Conservation (phyloP, 1,140 invertebrate genomes). For the Chironomus tepperi region DNA sequence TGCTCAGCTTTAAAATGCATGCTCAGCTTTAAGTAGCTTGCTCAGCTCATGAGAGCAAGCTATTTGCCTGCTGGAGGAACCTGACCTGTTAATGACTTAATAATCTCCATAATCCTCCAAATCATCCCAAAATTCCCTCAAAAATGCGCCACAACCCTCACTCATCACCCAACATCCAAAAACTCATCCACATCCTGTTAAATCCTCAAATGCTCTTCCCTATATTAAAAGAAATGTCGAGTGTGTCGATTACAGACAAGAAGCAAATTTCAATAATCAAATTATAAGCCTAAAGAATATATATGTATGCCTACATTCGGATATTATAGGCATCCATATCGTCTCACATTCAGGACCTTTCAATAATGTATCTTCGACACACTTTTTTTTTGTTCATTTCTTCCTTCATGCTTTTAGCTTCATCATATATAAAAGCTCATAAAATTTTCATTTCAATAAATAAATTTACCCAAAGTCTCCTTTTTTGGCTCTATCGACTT, state of each 20-base stretch:
- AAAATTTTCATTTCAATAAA: constrained; percentile 15
- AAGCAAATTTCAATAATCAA: constrained; percentile 23
- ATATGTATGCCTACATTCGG: neutral
- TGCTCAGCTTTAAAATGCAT: no score
- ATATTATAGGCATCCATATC: neutral
- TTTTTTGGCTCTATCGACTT: neutral
- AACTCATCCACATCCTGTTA: no score
- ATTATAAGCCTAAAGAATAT: constrained; percentile 4
- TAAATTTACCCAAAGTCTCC: neutral
- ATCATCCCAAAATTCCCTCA: no score
- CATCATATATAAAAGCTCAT: neutral
- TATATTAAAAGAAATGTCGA: neutral
- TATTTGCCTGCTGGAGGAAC: no score
- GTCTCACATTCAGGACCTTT: neutral
- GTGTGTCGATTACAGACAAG: constrained; percentile 10
- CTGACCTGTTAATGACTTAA: no score
- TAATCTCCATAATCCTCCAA: no score
- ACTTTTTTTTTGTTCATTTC: neutral
- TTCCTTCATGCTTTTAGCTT: neutral
- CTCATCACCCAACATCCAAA: no score
- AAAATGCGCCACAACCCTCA: no score
- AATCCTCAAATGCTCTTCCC: no score
- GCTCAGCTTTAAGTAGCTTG: no score
- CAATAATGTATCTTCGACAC: constrained; percentile 8
- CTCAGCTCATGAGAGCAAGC: no score